These are phyloP conservation scores for Cyclophora punctaria DNA, from an alignment of 2,888 invertebrate species.

Conservation along the genomic window DNA sequence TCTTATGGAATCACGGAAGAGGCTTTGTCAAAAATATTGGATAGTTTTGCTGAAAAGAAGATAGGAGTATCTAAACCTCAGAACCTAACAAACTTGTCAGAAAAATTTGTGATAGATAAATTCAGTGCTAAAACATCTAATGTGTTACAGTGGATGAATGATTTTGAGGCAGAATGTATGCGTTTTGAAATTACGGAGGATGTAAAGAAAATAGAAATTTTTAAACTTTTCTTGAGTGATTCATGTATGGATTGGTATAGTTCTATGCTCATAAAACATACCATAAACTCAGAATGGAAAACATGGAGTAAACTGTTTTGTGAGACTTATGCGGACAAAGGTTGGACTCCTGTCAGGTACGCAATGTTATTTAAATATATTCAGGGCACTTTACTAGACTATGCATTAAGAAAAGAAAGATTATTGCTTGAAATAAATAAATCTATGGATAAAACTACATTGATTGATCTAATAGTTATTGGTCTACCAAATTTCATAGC, in stretches of 20 bases:
- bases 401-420: constrained; percentile 26
- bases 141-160: constrained; percentile 10
- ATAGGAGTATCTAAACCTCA: constrained; percentile 4
- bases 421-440: constrained; percentile 5
- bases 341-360: constrained; percentile 20
- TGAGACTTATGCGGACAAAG: constrained; percentile 22
- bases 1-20: background rate
- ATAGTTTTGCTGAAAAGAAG: constrained; percentile 10
- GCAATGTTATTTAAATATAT: constrained; percentile 23
- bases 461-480: constrained; percentile 7
- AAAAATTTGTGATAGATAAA: constrained; percentile 13
- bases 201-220: background rate
- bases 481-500: constrained; percentile 14
- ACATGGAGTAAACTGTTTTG: constrained; percentile 22
- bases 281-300: constrained; percentile 15
- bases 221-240: background rate
- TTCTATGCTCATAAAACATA: constrained; percentile 18
- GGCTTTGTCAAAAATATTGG: constrained; percentile 9
- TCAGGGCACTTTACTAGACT: constrained; percentile 25
- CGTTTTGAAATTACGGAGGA: constrained; percentile 3
- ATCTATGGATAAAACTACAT: constrained; percentile 2
- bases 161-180: constrained; percentile 6
- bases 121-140: constrained; percentile 7
- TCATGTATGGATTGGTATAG: constrained; percentile 16
- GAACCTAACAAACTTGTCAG: constrained; percentile 7